A percentile compares a stretch with the other conserved stretches of the same genome.
phyloP scores from a whole-genome alignment of 1,140 invertebrate species.

The Hyposmocoma kahamanoa region DNA sequence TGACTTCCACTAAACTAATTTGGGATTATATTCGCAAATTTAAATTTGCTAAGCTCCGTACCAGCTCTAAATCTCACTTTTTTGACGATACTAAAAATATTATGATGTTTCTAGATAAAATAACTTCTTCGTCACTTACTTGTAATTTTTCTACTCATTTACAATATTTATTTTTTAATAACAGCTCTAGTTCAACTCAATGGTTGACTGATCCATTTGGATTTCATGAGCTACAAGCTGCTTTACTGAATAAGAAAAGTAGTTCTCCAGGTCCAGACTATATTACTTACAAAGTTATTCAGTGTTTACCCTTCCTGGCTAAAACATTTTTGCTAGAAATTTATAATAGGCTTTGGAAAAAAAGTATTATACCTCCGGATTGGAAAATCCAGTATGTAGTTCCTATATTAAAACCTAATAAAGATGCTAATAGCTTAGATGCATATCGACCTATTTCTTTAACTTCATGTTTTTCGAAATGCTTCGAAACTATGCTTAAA shows the following conservation, averaged over 20 bases:
- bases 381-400: slow-evolving; percentile 5
- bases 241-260: not conserved
- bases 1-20: not conserved
- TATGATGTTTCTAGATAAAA: not conserved
- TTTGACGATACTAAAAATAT: not conserved
- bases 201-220: not conserved
- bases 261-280: slow-evolving; percentile 1
- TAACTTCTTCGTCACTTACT: not conserved
- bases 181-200: not conserved
- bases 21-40: not conserved
- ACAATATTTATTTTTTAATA: not conserved
- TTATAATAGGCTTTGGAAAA: not conserved
- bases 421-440: slow-evolving; percentile 2
- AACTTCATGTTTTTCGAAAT: slow-evolving; percentile 2
- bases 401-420: slow-evolving; percentile 3
- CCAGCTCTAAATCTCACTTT: not conserved
- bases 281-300: slow-evolving; percentile 1
- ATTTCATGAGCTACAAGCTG: not conserved
- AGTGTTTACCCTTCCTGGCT: not conserved
- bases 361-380: not conserved
- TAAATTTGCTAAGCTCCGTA: not conserved
- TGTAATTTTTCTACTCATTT: too few species aligned
- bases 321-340: not conserved
- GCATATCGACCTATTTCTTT: slow-evolving; percentile 6
- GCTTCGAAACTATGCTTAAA: slow-evolving; percentile 6